These are phyloP conservation scores for Scaptomyza parva DNA, from an alignment of 2,888 invertebrate species.

Conservation along the genomic window DNA sequence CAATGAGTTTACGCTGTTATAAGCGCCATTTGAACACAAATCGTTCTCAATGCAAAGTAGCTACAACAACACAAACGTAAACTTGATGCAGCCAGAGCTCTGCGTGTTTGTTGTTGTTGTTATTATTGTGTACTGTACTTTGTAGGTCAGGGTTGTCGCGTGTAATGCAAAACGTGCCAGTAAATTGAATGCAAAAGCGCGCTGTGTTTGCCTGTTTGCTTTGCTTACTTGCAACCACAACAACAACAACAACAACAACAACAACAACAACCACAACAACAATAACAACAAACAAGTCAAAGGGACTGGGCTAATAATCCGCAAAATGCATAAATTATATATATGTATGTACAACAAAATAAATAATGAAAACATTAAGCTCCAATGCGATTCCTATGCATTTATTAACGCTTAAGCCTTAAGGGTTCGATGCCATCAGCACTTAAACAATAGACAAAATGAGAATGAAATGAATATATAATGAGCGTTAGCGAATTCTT, in stretches of 20 bases:
- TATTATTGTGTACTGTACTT: slow-evolving; percentile 35
- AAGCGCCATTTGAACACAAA: slow-evolving; percentile 55
- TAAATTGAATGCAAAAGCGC: slow-evolving; percentile 72
- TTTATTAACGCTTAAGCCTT: slow-evolving; percentile 14
- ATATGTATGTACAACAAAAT: slow-evolving; percentile 13
- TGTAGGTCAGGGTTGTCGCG: slow-evolving; percentile 81
- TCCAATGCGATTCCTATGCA: slow-evolving; percentile 23
- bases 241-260: slow-evolving; percentile 29
- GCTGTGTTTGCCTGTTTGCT: slow-evolving; percentile 41
- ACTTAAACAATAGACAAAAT: slow-evolving; percentile 34
- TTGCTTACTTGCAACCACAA: too few relatives aligned
- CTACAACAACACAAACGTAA: slow-evolving; percentile 39
- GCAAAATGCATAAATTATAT: slow-evolving; percentile 57
- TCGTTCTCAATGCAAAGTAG: slow-evolving; percentile 59
- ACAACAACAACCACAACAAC: slow-evolving; percentile 38
- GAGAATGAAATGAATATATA: background rate
- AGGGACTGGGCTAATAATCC: slow-evolving; percentile 44
- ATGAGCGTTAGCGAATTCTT: slow-evolving; percentile 15
- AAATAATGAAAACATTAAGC: slow-evolving; percentile 10
- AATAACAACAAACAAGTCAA: slow-evolving; percentile 28
- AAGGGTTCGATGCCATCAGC: slow-evolving; percentile 43
- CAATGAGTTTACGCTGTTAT: slow-evolving; percentile 63
- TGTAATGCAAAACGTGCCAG: slow-evolving; percentile 79
- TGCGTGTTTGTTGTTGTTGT: slow-evolving; percentile 21
- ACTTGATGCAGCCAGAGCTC: slow-evolving; percentile 43